Evolutionary conservation across 2,888 invertebrate genomes (phyloP), one percentile per base, ranked within the genome.

Genomic region (Platycheirus rosarum): DNA sequence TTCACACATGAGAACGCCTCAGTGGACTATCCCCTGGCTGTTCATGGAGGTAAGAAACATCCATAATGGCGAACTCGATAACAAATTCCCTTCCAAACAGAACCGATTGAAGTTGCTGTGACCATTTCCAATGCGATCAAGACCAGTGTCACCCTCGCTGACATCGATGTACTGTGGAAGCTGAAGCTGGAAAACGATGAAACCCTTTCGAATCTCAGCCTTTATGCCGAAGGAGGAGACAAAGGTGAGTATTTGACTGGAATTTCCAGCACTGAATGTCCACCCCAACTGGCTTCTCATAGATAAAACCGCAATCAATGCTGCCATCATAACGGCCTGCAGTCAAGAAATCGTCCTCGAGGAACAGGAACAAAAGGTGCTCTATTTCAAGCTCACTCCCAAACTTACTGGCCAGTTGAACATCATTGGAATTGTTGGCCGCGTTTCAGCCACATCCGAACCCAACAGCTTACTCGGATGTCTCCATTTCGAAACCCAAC

Each of bases 31-130:
- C 95, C 97, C 1, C 91, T 94, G 18, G 94, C 94, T 8, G 93
- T 96, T 53, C 93, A 95, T 85, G 94, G 95, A 88, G 94, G 94
- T 94, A 87, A 86, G 88, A 60, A 62, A 18, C 65, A 13, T 23
- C 6, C 23, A 23, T 23, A 23, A 4, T 23, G 23, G 23, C 6
- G 23, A 6, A 2, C 23, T 4, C 6, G 23, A 4, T 6, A 4
- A 23, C 23, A 23, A 6, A 68, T 16, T 57, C 35, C 37, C n/a
- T 42, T 4, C 62, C 75, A 57, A n/a, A n/a, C 90, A 93, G 97
- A 98, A 89, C 95, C 95, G 0, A 94, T 97, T 65, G 94, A 95
- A 89, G 92, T 97, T 65, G 94, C 94, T 42, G 89, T 90, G 8
- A 86, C 87, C 4, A 84, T 91, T 2, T 87, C 88, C 1, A 91